These are phyloP conservation scores for Ashinkailepas kermadecensis DNA, from an alignment of 2,888 invertebrate species.

Conservation along the genomic window DNA sequence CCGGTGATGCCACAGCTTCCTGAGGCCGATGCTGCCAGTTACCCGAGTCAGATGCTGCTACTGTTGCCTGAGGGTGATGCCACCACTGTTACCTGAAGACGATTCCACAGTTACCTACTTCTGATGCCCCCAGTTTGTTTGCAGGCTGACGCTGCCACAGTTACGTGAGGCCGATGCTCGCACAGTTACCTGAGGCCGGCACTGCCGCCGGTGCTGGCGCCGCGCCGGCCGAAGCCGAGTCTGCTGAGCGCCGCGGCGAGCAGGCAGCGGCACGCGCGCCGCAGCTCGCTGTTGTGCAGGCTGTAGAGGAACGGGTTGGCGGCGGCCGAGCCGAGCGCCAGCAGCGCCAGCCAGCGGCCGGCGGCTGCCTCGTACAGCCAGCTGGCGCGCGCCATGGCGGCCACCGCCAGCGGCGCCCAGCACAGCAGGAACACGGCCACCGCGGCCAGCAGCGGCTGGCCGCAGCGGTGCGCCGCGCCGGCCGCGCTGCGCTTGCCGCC, in stretches of 20 bases:
- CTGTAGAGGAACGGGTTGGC: constrained; percentile 60
- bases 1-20: too few relatives aligned
- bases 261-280: constrained; percentile 52
- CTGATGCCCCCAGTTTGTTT: too few relatives aligned
- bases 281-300: constrained; percentile 54
- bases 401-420: constrained; percentile 56
- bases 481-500: constrained; percentile 35
- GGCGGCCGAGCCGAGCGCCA: constrained; percentile 42
- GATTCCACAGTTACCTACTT: too few relatives aligned
- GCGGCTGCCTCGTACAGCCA: constrained; percentile 46
- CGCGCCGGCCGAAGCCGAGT: not conserved
- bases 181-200: not conserved
- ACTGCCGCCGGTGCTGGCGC: not conserved
- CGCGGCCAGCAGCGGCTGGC: constrained; percentile 55
- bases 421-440: constrained; percentile 53
- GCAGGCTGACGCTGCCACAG: too few relatives aligned
- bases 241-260: constrained; percentile 35
- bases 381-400: constrained; percentile 42
- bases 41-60: too few relatives aligned
- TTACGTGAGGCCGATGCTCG: too few relatives aligned
- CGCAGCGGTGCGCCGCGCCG: constrained; percentile 47
- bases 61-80: too few relatives aligned
- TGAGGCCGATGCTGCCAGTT: too few relatives aligned
- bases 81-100: too few relatives aligned
- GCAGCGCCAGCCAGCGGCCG: constrained; percentile 52